Percentiles rank a stretch among this genome's conserved stretches.
Evolutionary conservation across 1,140 invertebrate genomes (phyloP).

Genomic region (Magallana angulata): DNA sequence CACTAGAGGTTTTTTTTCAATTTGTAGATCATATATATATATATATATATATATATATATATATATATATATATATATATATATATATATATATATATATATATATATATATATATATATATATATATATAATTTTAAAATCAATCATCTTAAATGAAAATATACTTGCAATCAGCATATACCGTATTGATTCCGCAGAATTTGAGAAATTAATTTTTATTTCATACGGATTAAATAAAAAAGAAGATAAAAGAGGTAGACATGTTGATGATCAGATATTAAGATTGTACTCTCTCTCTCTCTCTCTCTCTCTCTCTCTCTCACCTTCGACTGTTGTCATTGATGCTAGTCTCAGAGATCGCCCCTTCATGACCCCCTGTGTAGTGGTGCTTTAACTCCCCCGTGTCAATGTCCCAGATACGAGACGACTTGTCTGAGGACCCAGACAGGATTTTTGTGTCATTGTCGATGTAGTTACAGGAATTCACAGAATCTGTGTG

Average conservation of each 20-base stretch:
- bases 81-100: no score
- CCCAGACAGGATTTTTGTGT: constrained; percentile 69
- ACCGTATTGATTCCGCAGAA: neutral
- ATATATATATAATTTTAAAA: no score
- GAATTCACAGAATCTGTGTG: constrained; percentile 74
- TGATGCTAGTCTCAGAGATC: constrained; percentile 59
- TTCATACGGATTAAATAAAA: neutral
- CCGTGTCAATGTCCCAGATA: constrained; percentile 71
- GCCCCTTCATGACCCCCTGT: constrained; percentile 61
- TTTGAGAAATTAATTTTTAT: neutral
- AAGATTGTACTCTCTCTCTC: neutral
- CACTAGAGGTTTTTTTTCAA: no score
- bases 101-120: no score
- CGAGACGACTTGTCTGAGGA: constrained; percentile 74
- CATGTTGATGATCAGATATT: neutral
- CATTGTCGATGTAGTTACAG: constrained; percentile 72
- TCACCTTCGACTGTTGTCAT: constrained; percentile 62
- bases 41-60: no score
- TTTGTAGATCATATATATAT: no score
- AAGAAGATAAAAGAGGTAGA: neutral
- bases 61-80: no score
- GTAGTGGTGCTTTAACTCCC: constrained; percentile 64
- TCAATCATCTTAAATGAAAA: neutral
- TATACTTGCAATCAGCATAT: neutral
- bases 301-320: no score